Percentiles rank a stretch among this genome's conserved stretches.
Evolutionary conservation across 2,113 vertebrate species (phyloP).

Genomic region (Sarotherodon lohbergeri): DNA sequence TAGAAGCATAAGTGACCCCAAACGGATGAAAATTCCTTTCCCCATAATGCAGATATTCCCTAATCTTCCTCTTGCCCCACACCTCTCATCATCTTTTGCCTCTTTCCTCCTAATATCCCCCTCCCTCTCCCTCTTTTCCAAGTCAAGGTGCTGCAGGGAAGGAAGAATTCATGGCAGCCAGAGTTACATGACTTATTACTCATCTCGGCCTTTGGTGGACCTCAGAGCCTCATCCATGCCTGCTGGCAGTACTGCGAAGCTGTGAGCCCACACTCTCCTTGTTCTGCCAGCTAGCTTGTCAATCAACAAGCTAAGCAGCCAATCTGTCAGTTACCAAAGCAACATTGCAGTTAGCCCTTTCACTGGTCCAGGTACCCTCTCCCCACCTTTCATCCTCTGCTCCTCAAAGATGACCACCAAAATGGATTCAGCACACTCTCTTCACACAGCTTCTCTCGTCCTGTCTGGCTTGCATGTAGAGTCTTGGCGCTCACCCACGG

Average conservation of each 20-base stretch:
- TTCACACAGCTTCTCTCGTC: not conserved
- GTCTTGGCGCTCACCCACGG: not conserved
- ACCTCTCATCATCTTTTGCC: not conserved
- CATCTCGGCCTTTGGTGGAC: conserved; percentile 41
- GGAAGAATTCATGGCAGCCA: not conserved
- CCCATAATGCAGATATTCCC: not conserved
- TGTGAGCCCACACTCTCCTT: not conserved
- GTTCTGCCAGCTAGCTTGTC: conserved; percentile 25
- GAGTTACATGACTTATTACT: conserved; percentile 41
- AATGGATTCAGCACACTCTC: not conserved
- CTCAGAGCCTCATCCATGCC: conserved; percentile 22
- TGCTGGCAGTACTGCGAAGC: conserved; percentile 1
- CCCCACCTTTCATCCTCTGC: not conserved
- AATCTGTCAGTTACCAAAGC: not conserved
- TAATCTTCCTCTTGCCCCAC: not conserved
- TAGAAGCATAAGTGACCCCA: not conserved
- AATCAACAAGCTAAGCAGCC: not conserved
- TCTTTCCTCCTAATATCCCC: not conserved
- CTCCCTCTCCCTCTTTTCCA: not conserved
- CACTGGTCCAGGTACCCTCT: not conserved
- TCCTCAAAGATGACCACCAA: not conserved
- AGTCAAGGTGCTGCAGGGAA: not conserved
- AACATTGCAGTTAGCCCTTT: not conserved
- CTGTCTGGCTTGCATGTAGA: not conserved
- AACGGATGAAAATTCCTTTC: not conserved